Evolutionary conservation across 2,888 invertebrate species (phyloP).

Genomic region (Phymatocera aterrima): DNA sequence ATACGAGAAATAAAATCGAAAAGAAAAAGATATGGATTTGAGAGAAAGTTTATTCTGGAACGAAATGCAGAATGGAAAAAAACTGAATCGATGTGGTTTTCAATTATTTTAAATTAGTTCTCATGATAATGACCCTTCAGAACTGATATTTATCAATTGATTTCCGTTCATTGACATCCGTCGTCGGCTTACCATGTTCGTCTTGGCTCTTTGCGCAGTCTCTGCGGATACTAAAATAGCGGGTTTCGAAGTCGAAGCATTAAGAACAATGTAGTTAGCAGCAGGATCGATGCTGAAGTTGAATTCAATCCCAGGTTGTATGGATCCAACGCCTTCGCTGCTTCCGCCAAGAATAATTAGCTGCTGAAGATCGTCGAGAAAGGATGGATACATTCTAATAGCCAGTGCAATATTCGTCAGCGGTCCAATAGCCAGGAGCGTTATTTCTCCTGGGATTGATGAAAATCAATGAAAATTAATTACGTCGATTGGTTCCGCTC

Average conservation of each 20-base stretch:
- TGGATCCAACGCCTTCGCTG: constrained; percentile 68
- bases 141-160: too few species aligned
- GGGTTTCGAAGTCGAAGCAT: constrained; percentile 66
- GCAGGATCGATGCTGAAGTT: constrained; percentile 80
- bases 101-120: too few species aligned
- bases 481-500: background rate
- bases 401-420: constrained; percentile 78
- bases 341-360: constrained; percentile 71
- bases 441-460: constrained; percentile 67
- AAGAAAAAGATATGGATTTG: too few species aligned
- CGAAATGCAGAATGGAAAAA: too few species aligned
- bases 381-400: constrained; percentile 70
- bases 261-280: constrained; percentile 77
- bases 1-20: too few species aligned
- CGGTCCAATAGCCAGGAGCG: constrained; percentile 75
- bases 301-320: constrained; percentile 76
- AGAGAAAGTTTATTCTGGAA: too few species aligned
- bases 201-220: constrained; percentile 55
- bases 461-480: background rate
- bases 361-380: constrained; percentile 63
- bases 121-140: too few species aligned
- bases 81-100: too few species aligned
- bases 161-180: background rate
- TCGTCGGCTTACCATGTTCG: constrained; percentile 59
- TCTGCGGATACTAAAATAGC: constrained; percentile 77